Evolutionary conservation across 2,888 invertebrate genomes (phyloP), one percentile per base, ranked within the genome.

Genomic region (Ischnura elegans): DNA sequence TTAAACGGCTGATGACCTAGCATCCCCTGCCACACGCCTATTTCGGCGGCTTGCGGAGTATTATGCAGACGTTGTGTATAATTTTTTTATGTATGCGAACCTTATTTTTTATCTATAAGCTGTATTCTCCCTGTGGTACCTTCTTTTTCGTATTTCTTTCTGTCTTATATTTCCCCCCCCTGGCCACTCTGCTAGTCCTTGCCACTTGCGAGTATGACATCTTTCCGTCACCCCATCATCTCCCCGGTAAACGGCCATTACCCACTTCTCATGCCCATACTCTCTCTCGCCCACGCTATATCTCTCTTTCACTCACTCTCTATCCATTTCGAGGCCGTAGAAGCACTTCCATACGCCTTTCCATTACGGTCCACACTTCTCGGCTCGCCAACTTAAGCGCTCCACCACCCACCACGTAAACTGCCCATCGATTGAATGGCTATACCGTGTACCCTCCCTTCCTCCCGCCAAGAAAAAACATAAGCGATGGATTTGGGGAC

Each of bases 351-450:
- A n/a, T n/a, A n/a, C 36, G 36, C 10, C 76, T 36, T 76, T 76
- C 76, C 76, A 76, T 76, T 76, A 76, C 36, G 76, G 21, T 36
- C 76, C 61, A 16, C 76, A 10, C 76, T 76, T 76, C 76, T 13
- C 61, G 6, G 29, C 66, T 21, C 19, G 55, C 55, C 55, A 55
- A 19, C 66, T 66, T 66, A 66, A 66, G 66, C 55, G 19, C 55
- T 21, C 85, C 46, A 8, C 46, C 46, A 2, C 13, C 51, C 8
- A n/a, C n/a, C n/a, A n/a, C n/a, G 16, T 16, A 51, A 51, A 51
- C 36, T 51, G 51, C 51, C 87, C 87, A 87, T 87, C 87, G 87
- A 87, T 87, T 87, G 87, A 87, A 87, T 87, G 87, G 87, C 87
- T 47, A 55, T 87, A 36, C 29, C 51, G 51, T 87, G 47, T 51